Evolutionary conservation across 2,113 vertebrate species (phyloP).

Genomic region (Charadrius vociferus): DNA sequence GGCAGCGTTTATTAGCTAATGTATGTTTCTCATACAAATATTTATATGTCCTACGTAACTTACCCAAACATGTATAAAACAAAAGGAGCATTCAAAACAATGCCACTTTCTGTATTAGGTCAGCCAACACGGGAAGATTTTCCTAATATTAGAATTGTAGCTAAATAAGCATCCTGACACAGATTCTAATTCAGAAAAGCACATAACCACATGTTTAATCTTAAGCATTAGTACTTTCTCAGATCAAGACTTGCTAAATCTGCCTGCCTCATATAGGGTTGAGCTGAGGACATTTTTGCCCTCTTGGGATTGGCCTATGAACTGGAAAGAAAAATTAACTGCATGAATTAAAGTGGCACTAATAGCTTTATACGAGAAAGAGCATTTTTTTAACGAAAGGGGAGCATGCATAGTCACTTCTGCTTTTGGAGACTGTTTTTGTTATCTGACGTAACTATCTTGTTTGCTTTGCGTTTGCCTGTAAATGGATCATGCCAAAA

Average conservation of each 20-base stretch:
- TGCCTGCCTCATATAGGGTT: background rate
- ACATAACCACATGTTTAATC: constrained; percentile 8
- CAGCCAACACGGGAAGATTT: background rate
- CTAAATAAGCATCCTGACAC: constrained; percentile 12
- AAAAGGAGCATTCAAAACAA: background rate
- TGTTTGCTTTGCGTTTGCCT: background rate
- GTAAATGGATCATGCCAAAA: constrained; percentile 14
- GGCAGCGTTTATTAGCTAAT: background rate
- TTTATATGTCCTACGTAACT: background rate
- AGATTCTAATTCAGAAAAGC: background rate
- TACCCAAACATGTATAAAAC: background rate
- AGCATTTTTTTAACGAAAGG: background rate
- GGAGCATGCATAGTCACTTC: background rate
- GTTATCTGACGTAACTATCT: background rate
- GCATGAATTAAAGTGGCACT: background rate
- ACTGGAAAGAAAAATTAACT: background rate
- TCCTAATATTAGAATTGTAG: background rate
- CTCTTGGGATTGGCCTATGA: background rate
- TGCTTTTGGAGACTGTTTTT: background rate
- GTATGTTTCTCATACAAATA: background rate
- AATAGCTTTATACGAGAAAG: background rate
- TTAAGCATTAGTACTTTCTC: constrained; percentile 5
- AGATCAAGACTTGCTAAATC: constrained; percentile 17
- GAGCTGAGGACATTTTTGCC: background rate
- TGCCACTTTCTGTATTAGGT: background rate